Evolutionary conservation across 2,797 vertebrate species (phyloP).

Genomic region (Crenuchus spilurus): DNA sequence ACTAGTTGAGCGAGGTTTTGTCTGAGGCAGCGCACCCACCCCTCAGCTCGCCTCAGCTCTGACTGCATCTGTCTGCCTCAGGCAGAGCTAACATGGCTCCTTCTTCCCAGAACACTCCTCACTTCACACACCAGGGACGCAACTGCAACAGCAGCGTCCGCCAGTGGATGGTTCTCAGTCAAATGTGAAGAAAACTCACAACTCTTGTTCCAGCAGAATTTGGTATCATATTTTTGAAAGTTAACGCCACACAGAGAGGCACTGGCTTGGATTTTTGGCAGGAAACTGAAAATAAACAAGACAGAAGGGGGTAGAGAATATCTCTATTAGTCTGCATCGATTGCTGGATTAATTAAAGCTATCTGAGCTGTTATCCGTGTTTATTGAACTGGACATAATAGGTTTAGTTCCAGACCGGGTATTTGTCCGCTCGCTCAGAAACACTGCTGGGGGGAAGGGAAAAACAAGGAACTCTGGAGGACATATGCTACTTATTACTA

Average conservation of each 20-base stretch:
- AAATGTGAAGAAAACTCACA: background rate
- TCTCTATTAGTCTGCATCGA: conserved; percentile 37
- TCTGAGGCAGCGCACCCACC: conserved; percentile 25
- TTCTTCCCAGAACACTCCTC: background rate
- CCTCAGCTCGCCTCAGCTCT: conserved; percentile 43
- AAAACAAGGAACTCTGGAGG: conserved; percentile 26
- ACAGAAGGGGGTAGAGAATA: background rate
- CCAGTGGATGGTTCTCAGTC: background rate
- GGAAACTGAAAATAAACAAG: conserved; percentile 19
- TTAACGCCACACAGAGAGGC: background rate
- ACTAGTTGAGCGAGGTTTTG: conserved; percentile 44
- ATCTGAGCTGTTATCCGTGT: conserved; percentile 63
- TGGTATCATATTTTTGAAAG: background rate
- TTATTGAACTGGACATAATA: conserved; percentile 70
- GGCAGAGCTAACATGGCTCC: background rate
- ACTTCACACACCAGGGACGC: background rate
- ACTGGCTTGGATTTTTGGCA: background rate
- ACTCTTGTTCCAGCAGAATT: background rate
- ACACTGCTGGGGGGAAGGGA: conserved; percentile 37
- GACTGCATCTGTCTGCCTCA: conserved; percentile 40
- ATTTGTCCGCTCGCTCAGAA: conserved; percentile 52
- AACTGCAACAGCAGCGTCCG: background rate
- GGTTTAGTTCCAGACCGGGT: conserved; percentile 61
- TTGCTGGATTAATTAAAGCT: conserved; percentile 50
- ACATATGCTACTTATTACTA: conserved; percentile 52